These are phyloP conservation scores for Drosophila affinis DNA, from an alignment of 2,888 invertebrate genomes.

Conservation along the genomic window DNA sequence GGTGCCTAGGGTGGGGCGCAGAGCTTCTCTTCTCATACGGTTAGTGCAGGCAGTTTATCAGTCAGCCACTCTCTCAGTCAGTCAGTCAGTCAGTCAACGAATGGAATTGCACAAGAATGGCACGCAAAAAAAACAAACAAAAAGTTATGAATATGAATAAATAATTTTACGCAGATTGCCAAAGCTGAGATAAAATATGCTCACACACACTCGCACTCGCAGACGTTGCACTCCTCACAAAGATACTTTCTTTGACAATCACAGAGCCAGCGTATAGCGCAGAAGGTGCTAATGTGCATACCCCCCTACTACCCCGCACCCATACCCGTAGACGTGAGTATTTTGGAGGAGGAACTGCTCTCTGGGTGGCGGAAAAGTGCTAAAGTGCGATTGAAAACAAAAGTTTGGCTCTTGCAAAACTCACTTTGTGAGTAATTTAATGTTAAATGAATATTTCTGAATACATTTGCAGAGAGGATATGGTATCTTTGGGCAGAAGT, in stretches of 20 bases:
- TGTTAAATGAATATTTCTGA: background rate
- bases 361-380: slow-evolving; percentile 11
- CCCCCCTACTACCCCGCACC: no score
- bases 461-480: background rate
- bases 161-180: slow-evolving; percentile 79
- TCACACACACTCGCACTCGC: slow-evolving; percentile 20
- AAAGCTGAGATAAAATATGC: slow-evolving; percentile 65
- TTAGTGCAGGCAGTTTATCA: slow-evolving; percentile 36
- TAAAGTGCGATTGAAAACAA: slow-evolving; percentile 36
- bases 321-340: no score
- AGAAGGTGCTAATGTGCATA: background rate
- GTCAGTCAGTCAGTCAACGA: slow-evolving; percentile 50
- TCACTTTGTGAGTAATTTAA: slow-evolving; percentile 13
- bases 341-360: background rate
- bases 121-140: slow-evolving; percentile 17
- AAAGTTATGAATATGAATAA: slow-evolving; percentile 80
- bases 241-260: slow-evolving; percentile 62
- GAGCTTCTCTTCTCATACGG: slow-evolving; percentile 26
- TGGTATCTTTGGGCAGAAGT: background rate
- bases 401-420: slow-evolving; percentile 19
- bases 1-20: slow-evolving; percentile 8
- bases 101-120: slow-evolving; percentile 63
- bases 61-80: slow-evolving; percentile 58
- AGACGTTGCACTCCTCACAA: background rate
- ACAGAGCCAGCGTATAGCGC: slow-evolving; percentile 48